Percentiles rank a stretch among this genome's conserved stretches.
Conservation (phyloP, 2,113 vertebrate species). For the Gavia stellata region DNA sequence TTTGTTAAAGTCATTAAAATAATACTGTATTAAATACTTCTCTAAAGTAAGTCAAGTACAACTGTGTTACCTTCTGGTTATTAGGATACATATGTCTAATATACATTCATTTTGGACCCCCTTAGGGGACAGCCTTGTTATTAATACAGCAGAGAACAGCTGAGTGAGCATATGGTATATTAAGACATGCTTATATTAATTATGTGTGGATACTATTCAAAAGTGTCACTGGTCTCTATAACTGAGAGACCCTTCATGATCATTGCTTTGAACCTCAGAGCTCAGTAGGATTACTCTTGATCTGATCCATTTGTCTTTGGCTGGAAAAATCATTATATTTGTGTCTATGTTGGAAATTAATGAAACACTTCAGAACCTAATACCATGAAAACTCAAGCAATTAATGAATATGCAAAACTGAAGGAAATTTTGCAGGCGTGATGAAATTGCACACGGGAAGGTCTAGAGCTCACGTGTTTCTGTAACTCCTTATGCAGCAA, state of each 20-base stretch:
- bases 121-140: constrained; percentile 56
- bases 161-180: constrained; percentile 72
- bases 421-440: not conserved
- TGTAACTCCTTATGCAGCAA: not conserved
- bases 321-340: constrained; percentile 22
- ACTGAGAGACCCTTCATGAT: constrained; percentile 42
- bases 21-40: constrained; percentile 49
- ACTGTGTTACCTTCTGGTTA: constrained; percentile 47
- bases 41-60: constrained; percentile 53
- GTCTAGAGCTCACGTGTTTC: not conserved
- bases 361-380: not conserved
- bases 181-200: constrained; percentile 70
- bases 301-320: constrained; percentile 4
- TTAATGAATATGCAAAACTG: not conserved
- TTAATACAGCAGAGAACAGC: constrained; percentile 70
- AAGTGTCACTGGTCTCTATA: constrained; percentile 55
- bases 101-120: constrained; percentile 59
- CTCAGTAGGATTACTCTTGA: constrained; percentile 20
- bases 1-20: constrained; percentile 54
- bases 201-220: constrained; percentile 58
- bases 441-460: not conserved
- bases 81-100: constrained; percentile 35
- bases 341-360: constrained; percentile 3
- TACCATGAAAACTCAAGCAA: not conserved
- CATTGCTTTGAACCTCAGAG: constrained; percentile 24